Conservation (phyloP, 2,113 vertebrate species). For the Nymphicus hollandicus region DNA sequence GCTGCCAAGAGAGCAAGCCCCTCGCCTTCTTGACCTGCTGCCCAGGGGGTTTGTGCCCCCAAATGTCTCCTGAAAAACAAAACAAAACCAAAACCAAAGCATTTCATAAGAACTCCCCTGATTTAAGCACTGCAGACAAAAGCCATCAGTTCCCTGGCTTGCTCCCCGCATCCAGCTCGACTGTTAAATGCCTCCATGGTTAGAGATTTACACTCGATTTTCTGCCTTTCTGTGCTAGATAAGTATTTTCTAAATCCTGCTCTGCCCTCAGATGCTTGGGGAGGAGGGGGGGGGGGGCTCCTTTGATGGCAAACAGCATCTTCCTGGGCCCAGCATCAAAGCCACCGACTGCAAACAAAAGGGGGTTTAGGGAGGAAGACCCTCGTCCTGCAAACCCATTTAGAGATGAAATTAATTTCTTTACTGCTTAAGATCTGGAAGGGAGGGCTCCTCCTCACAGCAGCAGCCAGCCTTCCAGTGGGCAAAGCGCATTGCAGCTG, state of each 20-base stretch:
- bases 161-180: rapidly evolving
- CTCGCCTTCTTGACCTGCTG: not conserved
- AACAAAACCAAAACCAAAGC: not conserved
- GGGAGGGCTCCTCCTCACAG: not conserved
- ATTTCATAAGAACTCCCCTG: not conserved
- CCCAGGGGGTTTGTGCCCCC: not conserved
- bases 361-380: not conserved
- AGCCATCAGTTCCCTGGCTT: not conserved
- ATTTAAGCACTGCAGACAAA: not conserved
- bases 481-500: not conserved
- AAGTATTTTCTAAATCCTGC: conserved; percentile 2
- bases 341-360: not conserved
- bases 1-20: rapidly evolving
- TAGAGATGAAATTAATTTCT: not conserved
- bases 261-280: not conserved
- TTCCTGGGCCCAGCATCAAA: conserved; percentile 21
- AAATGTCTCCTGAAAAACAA: not conserved
- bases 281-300: not conserved
- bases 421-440: not conserved
- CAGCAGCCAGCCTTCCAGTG: not conserved
- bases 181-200: not conserved
- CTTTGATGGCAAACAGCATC: not conserved
- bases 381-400: rapidly evolving
- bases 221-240: conserved; percentile 8
- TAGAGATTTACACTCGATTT: conserved; percentile 33